These are phyloP conservation scores for Drosophila macrothrix DNA, from an alignment of 2,888 invertebrate genomes.

Conservation along the genomic window DNA sequence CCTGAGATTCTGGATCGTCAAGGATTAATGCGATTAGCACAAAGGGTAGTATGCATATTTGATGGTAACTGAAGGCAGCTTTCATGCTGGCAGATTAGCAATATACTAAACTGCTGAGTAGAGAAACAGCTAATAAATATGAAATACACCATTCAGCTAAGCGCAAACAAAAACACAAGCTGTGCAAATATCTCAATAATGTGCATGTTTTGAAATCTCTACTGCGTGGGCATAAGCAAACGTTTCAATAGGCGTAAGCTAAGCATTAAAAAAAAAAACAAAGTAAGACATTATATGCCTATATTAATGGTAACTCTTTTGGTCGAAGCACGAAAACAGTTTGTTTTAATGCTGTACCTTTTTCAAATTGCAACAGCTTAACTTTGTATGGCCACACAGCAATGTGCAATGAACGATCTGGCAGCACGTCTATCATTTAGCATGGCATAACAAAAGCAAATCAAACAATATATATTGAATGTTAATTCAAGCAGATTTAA, in stretches of 20 bases:
- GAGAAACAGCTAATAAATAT: conserved; percentile 51
- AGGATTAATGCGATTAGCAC: conserved; percentile 14
- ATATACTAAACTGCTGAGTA: conserved; percentile 60
- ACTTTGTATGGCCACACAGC: background rate
- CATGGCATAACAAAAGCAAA: background rate
- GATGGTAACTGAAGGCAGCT: conserved; percentile 40
- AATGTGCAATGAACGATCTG: conserved; percentile 7
- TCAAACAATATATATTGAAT: background rate
- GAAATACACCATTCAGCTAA: conserved; percentile 43
- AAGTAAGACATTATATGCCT: background rate
- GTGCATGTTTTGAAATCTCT: conserved; percentile 75
- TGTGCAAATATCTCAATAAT: conserved; percentile 74
- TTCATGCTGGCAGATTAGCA: conserved; percentile 54
- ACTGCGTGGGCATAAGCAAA: conserved; percentile 47
- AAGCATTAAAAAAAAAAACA: background rate
- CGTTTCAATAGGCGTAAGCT: background rate
- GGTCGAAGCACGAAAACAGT: too few species aligned
- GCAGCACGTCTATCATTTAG: conserved; percentile 14
- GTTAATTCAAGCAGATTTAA: background rate
- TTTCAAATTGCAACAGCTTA: background rate
- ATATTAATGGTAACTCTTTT: background rate
- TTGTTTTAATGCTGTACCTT: background rate
- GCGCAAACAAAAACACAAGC: conserved; percentile 64
- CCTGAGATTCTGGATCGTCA: conserved; percentile 20
- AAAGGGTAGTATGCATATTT: conserved; percentile 22